Base-by-base conservation (phyloP, 2,797 vertebrate genomes). In the Chromis chromis region DNA sequence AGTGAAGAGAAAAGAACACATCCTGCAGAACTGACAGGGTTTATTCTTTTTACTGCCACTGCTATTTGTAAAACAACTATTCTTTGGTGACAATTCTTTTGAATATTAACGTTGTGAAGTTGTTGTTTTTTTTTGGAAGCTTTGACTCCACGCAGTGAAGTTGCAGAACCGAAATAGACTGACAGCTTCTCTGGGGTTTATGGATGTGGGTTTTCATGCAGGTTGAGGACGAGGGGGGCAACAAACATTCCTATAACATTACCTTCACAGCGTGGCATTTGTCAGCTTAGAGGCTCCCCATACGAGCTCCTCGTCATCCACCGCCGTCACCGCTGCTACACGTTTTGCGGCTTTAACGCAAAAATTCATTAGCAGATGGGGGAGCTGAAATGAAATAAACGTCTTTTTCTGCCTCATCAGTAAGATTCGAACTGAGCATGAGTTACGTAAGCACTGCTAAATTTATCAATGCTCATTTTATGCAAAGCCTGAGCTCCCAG, bases 381-480 rank as follows among this genome's bases (percentile, higher is more conserved):
- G 62, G 82, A 75, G 84, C 75, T 65, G 73, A 75, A 85, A 77
- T 65, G 50, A 90, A 88, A 88, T 53, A 52, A 70, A 86, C 76
- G 81, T 87, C 79, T 85, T 86, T 91, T 93, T 86, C 92, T 93
- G 92, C 92, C 86, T 94, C 92, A 94, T 94, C 92, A 93, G 89
- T 89, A 84, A 88, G 88, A 94, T 94, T 93, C 90, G 83, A 92
- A 94, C 86, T 83, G 92, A 94, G 85, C 50, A 62, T 60, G 79
- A 82, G 91, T 95, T 95, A 93, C 63, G 82, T 94, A 94, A 95
- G 85, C 66, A 0, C 88, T 69, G 93, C 93, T 94, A 95, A 93
- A 95, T 94, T 93, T 94, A 94, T 94, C 93, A 92, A 92, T 89
- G 86, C 91, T 94, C 89, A 86, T 93, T 94, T 94, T 87, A 93